Evolutionary conservation across 2,888 invertebrate species (phyloP), one percentile per base, ranked within the genome.

Genomic region (Phengaris arion): DNA sequence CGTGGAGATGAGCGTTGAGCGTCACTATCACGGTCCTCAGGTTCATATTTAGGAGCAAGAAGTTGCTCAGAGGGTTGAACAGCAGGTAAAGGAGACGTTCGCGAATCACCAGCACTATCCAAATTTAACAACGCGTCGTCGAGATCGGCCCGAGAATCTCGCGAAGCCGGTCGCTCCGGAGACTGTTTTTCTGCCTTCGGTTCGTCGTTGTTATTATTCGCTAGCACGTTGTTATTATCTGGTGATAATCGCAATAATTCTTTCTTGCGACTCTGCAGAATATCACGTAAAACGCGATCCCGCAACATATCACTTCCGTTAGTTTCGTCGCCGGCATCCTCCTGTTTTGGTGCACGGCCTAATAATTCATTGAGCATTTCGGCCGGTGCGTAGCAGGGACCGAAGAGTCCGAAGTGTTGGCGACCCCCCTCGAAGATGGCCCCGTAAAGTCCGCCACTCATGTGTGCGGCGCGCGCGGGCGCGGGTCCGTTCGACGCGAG

Each of bases 281-380:
- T 98, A 88, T 97, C 98, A 78, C 98, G 95, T 82, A 98, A 94
- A 95, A 98, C 97, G 90, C 97, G 97, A 91, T 97, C 97, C 78
- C 97, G 96, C 48, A 81, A 78, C 82, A 95, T 91, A 81, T 94
- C 94, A 73, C 90, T 89, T 46, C 89, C 86, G 77, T 85, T 77
- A 22, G 94, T 86, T 81, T 95, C 95, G 82, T 95, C 95, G 82
- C 94, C 89, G 84, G 91, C 85, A 81, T 94, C 94, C 82, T 94
- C 96, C 89, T 95, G 96, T 89, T 96, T 96, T 87, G 96, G 96
- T 88, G 97, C 96, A 82, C 97, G 95, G 82, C 97, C 97, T 84
- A 97, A 95, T 81, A 98, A 94, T 94, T 98, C 98, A 95, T 97
- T 97, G 85, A 98, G 96, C 97, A 98, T 97, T 93, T 97, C 98